These are phyloP conservation scores for Lytechinus pictus DNA, from an alignment of 35 echinoderm and acorn worm genomes.

Conservation along the genomic window DNA sequence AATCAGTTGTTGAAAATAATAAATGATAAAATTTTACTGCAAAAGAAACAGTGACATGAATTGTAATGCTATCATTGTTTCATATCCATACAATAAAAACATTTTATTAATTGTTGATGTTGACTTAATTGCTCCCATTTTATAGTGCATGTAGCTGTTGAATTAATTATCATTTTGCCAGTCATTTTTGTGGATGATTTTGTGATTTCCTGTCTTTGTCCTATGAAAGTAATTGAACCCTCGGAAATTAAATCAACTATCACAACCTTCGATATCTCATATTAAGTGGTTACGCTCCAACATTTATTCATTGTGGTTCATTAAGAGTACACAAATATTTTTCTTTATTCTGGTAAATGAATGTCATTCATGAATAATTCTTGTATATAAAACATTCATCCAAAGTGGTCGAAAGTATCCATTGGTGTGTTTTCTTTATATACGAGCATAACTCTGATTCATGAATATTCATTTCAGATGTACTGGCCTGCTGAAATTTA, in stretches of 20 bases:
- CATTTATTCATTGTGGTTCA: not conserved
- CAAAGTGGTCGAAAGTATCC: too few species aligned
- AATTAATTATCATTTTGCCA: not conserved
- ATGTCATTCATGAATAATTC: not conserved
- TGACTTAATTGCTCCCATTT: not conserved
- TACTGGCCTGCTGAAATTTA: too few species aligned
- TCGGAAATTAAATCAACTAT: not conserved
- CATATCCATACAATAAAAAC: not conserved
- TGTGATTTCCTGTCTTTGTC: not conserved
- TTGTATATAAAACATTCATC: too few species aligned
- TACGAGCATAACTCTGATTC: too few species aligned
- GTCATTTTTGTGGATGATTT: constrained; percentile 14
- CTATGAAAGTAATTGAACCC: not conserved
- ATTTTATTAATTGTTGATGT: not conserved
- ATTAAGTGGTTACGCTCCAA: not conserved
- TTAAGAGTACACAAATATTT: not conserved
- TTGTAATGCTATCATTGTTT: too few species aligned
- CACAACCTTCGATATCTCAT: not conserved
- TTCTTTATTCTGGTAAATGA: not conserved
- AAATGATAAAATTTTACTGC: not conserved
- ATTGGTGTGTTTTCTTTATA: too few species aligned
- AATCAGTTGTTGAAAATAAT: not conserved
- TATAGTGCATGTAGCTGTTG: not conserved
- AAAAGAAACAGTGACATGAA: not conserved
- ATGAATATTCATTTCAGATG: too few species aligned